phyloP scores from a whole-genome alignment of 30 jellyfish, hydroid and myxozoan genomes.

The Turritopsis dohrnii region DNA sequence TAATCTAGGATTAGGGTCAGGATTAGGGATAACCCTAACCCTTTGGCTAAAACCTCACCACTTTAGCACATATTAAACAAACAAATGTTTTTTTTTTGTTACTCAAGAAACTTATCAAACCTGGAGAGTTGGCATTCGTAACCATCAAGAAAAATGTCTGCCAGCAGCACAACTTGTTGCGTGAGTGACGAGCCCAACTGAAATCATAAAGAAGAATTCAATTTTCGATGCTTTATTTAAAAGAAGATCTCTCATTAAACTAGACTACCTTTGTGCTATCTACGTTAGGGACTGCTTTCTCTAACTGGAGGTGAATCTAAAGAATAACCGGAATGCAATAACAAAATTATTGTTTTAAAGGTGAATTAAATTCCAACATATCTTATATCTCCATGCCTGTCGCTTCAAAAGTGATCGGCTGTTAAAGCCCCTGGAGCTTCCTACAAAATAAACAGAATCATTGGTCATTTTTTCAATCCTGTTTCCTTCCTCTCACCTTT shows the following conservation, averaged over 20 bases:
- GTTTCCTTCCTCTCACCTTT: too few relatives aligned
- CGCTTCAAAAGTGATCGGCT: slow-evolving; percentile 24
- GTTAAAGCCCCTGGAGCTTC: slow-evolving; percentile 31
- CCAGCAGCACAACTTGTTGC: slow-evolving; percentile 55
- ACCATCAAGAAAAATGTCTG: slow-evolving; percentile 80
- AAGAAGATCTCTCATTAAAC: not conserved
- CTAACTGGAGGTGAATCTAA: slow-evolving; percentile 50
- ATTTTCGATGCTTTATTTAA: too few relatives aligned
- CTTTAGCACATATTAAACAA: too few relatives aligned
- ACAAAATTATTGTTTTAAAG: not conserved
- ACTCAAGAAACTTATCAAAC: slow-evolving; percentile 2
- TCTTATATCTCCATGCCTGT: slow-evolving; percentile 4
- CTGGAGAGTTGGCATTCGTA: slow-evolving; percentile 48
- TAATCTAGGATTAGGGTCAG: too few relatives aligned
- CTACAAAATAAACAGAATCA: slow-evolving; percentile 7
- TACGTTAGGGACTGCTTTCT: slow-evolving; percentile 50
- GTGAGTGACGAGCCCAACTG: slow-evolving; percentile 54
- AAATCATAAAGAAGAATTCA: not conserved
- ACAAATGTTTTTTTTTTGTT: too few relatives aligned
- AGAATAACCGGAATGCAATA: not conserved
- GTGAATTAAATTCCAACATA: not conserved
- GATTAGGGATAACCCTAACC: too few relatives aligned
- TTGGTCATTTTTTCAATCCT: too few relatives aligned
- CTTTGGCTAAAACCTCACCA: too few relatives aligned
- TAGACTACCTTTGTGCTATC: slow-evolving; percentile 46